These are phyloP conservation scores for Crypturellus undulatus DNA, from an alignment of 2,113 vertebrate species.

Conservation along the genomic window DNA sequence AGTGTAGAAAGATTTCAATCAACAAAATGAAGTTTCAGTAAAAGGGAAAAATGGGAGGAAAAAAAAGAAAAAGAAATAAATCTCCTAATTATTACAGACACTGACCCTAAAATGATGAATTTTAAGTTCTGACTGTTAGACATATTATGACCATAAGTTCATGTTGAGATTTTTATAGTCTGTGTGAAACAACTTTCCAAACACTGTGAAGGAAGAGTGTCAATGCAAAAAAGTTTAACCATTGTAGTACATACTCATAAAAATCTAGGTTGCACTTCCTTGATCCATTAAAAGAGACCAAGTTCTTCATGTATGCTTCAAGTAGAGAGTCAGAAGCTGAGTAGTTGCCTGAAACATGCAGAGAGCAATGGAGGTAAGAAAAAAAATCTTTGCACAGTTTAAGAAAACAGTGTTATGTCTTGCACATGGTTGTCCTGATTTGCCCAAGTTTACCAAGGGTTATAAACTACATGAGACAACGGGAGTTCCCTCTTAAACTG, in stretches of 20 bases:
- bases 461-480: not conserved
- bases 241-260: not conserved
- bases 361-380: not conserved
- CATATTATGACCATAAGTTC: not conserved
- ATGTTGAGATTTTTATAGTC: not conserved
- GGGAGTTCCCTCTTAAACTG: conserved; percentile 17
- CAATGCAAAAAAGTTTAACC: not conserved
- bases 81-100: not conserved
- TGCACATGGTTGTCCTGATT: not conserved
- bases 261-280: not conserved
- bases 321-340: not conserved
- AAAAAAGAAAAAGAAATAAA: not conserved
- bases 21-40: not conserved
- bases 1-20: conserved; percentile 38
- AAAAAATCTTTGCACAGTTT: not conserved
- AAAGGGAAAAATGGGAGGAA: not conserved
- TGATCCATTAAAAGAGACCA: not conserved
- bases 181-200: not conserved
- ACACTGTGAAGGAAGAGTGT: not conserved
- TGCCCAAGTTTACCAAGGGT: conserved; percentile 12
- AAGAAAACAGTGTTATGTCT: conserved; percentile 12
- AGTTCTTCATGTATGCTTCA: not conserved
- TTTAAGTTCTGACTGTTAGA: not conserved
- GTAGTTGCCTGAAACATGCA: not conserved
- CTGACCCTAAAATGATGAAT: not conserved